Conservation (phyloP, 30 jellyfish, hydroid and myxozoan species). For the Cassiopea xamachana region DNA sequence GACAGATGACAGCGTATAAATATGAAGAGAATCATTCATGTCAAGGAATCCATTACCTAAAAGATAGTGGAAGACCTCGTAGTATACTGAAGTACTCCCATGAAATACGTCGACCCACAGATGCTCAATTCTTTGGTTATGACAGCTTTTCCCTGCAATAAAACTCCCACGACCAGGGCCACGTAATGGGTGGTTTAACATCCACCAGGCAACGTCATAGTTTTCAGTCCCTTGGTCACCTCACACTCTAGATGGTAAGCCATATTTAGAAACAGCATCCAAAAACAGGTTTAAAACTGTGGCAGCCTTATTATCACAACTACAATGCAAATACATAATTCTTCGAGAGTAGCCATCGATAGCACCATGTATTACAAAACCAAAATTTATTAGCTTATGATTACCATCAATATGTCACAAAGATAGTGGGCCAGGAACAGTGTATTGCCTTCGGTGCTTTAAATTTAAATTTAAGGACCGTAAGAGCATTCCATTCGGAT, state of each 20-base stretch:
- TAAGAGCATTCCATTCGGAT: constrained; percentile 27
- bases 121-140: constrained; percentile 59
- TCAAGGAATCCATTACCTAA: constrained; percentile 52
- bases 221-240: constrained; percentile 61
- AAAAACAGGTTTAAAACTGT: constrained; percentile 38
- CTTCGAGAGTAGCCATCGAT: constrained; percentile 46
- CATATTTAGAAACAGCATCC: constrained; percentile 40
- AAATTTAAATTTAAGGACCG: constrained; percentile 7
- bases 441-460: constrained; percentile 33
- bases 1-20: constrained; percentile 47
- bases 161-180: constrained; percentile 57
- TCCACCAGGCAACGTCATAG: constrained; percentile 52
- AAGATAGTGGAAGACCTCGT: constrained; percentile 36
- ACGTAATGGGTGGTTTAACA: constrained; percentile 15
- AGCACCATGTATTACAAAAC: constrained; percentile 55
- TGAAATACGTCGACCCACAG: constrained; percentile 53
- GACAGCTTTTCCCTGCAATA: constrained; percentile 51
- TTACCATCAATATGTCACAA: constrained; percentile 46
- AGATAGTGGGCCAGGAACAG: constrained; percentile 17
- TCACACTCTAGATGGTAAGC: constrained; percentile 56
- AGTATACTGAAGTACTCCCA: constrained; percentile 28
- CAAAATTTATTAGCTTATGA: constrained; percentile 12
- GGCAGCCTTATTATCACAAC: constrained; percentile 38
- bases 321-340: constrained; percentile 46
- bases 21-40: constrained; percentile 28